Base-by-base conservation (phyloP, 1,140 invertebrate genomes). In the Sitodiplosis mosellana region DNA sequence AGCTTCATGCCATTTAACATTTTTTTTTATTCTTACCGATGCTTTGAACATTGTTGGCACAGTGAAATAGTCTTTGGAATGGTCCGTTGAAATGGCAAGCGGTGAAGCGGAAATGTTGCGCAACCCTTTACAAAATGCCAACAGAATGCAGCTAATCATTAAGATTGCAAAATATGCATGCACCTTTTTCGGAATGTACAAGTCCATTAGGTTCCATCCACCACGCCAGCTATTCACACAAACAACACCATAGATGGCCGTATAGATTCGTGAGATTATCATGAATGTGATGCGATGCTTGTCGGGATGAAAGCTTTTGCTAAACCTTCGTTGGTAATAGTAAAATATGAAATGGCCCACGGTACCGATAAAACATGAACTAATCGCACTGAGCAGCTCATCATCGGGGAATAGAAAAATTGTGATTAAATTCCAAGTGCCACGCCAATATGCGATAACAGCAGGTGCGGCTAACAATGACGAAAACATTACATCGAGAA, bases 191-290 rank as follows among this genome's bases (percentile, higher is more conserved):
- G 77, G 77, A 6, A 79, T 81, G 55, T 78, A 76, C 50, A 75
- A 64, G 56, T 87, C 83, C 55, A 87, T 68, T 4, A 81, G 64
- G 47, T 75, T 65, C 84, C 84, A 90, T 8, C 80, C 74, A 0
- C 86, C 85, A 1, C 84, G 71, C 84, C 84, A 90, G 20, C 82
- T 80, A 56, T 84, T 87, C 7, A 88, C 83, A 57, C 83, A 87
- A 33, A 77, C 76, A 48, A 85, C 74, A 0, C 77, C 81, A 53
- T 80, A 86, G 42, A 80, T 58, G 45, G 71, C 70, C 2, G 86
- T 87, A 56, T 87, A 88, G 12, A 80, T 42, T 12, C 85, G 69
- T 15, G 84, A 87, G 11, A 73, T 63, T 20, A 78, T 55, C 52
- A 84, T 84, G 57, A 77, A 87, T 27, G 74, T 67, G 14, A 83